Percentiles rank a stretch among this genome's conserved stretches.
phyloP scores from a whole-genome alignment of 2,888 invertebrate genomes.

The Sthenelais limicola region DNA sequence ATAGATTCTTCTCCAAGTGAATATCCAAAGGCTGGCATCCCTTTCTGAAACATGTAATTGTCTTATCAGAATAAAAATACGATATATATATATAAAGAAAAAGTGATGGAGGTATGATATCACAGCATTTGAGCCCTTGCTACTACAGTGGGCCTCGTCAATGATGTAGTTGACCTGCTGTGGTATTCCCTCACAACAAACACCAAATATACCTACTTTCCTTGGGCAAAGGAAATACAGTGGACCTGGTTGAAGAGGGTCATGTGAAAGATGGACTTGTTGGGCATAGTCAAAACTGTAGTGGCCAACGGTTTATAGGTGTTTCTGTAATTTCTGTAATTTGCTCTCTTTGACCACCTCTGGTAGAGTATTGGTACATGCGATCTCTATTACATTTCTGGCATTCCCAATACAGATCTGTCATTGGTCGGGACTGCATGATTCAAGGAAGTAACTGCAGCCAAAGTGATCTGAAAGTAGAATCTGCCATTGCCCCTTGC shows the following conservation, averaged over 20 bases:
- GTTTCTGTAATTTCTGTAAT: no score
- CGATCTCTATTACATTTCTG: no score
- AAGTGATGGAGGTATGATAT: not conserved
- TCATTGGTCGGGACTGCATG: not conserved
- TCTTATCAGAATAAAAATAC: no score
- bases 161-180: not conserved
- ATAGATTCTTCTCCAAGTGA: slow-evolving; percentile 3
- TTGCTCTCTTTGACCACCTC: no score
- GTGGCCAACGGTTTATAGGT: not conserved
- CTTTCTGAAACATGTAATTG: no score
- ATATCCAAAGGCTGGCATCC: no score
- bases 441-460: not conserved
- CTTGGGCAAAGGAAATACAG: not conserved
- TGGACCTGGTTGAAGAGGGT: not conserved
- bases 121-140: no score
- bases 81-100: no score
- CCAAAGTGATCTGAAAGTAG: not conserved
- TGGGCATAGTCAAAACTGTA: not conserved
- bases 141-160: not conserved
- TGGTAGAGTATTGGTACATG: no score
- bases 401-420: not conserved
- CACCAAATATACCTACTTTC: not conserved
- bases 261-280: slow-evolving; percentile 1
- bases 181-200: slow-evolving; percentile 1
- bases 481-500: not conserved